A percentile compares a stretch with the other conserved stretches of the same genome.
Evolutionary conservation across 1,140 invertebrate genomes (phyloP).

Genomic region (Zaprionus ornatus): DNA sequence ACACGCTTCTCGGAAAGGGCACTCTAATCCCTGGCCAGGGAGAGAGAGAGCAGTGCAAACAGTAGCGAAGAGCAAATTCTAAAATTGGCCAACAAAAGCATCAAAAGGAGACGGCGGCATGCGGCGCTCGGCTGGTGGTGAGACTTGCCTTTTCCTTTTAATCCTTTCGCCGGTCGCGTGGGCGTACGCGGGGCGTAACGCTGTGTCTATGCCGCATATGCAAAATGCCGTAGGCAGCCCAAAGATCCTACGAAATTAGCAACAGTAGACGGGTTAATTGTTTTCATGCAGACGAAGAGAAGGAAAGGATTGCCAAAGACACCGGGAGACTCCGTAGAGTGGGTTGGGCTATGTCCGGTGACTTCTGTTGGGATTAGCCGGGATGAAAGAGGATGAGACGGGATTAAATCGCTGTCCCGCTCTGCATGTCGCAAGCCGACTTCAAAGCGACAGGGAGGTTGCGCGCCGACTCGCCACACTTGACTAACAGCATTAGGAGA

Average conservation of each 20-base stretch:
- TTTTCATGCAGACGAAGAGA: conserved; percentile 31
- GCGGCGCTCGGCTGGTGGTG: conserved; percentile 54
- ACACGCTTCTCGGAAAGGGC: conserved; percentile 23
- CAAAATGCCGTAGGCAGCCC: conserved; percentile 48
- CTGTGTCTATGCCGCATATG: conserved; percentile 38
- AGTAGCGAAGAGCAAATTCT: conserved; percentile 23
- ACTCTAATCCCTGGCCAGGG: neutral
- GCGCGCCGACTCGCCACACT: neutral
- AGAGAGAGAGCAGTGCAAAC: neutral
- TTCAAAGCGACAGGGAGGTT: conserved; percentile 6
- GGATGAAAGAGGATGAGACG: conserved; percentile 76
- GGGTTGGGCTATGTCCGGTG: conserved; percentile 56
- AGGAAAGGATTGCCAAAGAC: conserved; percentile 32
- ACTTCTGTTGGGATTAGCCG: conserved; percentile 78
- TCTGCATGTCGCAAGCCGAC: conserved; percentile 11
- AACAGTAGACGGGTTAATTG: conserved; percentile 81
- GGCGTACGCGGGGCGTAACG: conserved; percentile 64
- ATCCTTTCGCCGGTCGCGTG: conserved; percentile 59
- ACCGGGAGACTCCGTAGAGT: neutral
- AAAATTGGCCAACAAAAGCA: conserved; percentile 18
- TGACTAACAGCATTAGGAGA: conserved; percentile 14
- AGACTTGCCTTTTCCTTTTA: conserved; percentile 28
- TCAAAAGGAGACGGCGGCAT: conserved; percentile 25
- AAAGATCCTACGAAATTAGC: conserved; percentile 74
- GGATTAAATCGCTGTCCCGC: conserved; percentile 49